A percentile compares a stretch with the other conserved stretches of the same genome.
Evolutionary conservation across 1,140 invertebrate species (phyloP).

Genomic region (Leptonema lineaticorne): DNA sequence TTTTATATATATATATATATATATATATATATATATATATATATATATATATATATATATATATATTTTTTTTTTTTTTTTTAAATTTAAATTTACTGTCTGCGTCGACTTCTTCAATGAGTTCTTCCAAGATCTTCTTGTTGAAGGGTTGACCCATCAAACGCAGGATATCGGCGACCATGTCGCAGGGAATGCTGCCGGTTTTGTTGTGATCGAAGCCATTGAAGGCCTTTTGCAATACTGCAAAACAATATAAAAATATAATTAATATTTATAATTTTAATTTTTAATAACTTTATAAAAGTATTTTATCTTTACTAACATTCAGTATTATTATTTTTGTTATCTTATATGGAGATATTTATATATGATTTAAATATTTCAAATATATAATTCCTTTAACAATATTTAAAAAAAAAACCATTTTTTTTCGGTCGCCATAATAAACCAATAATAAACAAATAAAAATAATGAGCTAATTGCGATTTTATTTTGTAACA

Average conservation of each 20-base stretch:
- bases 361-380: too few species aligned
- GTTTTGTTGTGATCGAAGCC: conserved; percentile 94
- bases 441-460: not conserved
- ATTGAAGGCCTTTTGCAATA: conserved; percentile 92
- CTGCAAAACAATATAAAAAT: conserved; percentile 55
- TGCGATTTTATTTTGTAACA: conserved; percentile 1
- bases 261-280: not conserved
- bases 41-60: not conserved
- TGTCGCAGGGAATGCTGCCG: conserved; percentile 90
- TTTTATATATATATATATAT: too few species aligned
- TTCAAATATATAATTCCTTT: too few species aligned
- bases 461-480: conserved; percentile 8
- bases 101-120: conserved; percentile 94
- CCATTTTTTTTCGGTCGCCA: too few species aligned
- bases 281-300: too few species aligned
- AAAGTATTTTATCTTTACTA: too few species aligned
- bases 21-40: not conserved
- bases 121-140: conserved; percentile 89
- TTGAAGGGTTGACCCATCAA: conserved; percentile 96
- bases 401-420: too few species aligned
- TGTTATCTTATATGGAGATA: too few species aligned
- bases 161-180: conserved; percentile 90
- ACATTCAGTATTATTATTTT: too few species aligned
- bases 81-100: conserved; percentile 95
- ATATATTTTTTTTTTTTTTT: conserved; percentile 28